A percentile compares a stretch with the other conserved stretches of the same genome.
Conservation (phyloP, 2,113 vertebrate genomes). For the Etheostoma spectabile region DNA sequence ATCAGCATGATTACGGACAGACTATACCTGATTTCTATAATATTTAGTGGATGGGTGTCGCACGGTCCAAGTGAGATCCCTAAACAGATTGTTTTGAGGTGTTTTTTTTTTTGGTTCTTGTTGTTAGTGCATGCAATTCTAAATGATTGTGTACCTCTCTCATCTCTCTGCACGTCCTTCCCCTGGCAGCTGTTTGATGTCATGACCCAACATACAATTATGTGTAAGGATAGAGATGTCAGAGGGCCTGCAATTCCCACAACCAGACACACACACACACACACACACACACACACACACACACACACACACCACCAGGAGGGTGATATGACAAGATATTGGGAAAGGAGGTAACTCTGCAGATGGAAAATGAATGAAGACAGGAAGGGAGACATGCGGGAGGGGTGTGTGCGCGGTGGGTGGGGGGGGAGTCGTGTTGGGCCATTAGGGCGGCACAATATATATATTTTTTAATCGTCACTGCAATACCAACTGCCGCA, state of each 20-base stretch:
- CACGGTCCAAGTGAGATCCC: no score
- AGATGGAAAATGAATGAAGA: slow-evolving; percentile 20
- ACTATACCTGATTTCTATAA: no score
- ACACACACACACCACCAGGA: no score
- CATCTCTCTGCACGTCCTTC: slow-evolving; percentile 2
- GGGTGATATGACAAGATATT: slow-evolving; percentile 53
- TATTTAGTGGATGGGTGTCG: no score
- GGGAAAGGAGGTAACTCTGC: slow-evolving; percentile 32
- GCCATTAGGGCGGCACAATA: no score
- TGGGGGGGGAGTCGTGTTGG: no score
- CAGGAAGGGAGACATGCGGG: not conserved
- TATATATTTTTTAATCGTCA: no score
- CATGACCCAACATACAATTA: slow-evolving; percentile 62
- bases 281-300: slow-evolving; percentile 20
- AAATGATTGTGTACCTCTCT: slow-evolving; percentile 13
- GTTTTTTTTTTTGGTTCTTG: not conserved
- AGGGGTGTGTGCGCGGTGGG: no score
- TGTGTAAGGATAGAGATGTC: slow-evolving; percentile 44
- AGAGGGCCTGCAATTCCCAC: not conserved
- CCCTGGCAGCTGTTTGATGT: slow-evolving; percentile 48
- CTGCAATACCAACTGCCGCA: no score
- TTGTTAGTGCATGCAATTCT: slow-evolving; percentile 5
- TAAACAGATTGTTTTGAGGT: not conserved
- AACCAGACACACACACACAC: slow-evolving; percentile 28
- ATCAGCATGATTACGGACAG: no score